A percentile compares a stretch with the other conserved stretches of the same genome.
These are phyloP conservation scores for Thumatha senex DNA, from an alignment of 2,888 invertebrate genomes.

Conservation along the genomic window DNA sequence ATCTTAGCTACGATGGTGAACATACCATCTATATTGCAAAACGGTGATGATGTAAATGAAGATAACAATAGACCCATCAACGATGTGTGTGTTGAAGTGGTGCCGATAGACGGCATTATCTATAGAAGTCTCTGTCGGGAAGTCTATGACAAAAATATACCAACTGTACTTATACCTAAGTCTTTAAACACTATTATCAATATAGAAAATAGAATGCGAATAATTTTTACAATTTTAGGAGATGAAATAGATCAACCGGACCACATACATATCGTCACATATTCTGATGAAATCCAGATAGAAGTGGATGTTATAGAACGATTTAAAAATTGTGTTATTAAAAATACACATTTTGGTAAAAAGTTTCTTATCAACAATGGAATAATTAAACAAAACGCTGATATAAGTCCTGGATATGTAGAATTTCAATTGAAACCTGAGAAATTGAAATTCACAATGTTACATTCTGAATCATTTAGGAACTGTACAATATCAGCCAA, in stretches of 20 bases:
- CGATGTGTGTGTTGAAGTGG: slow-evolving; percentile 73
- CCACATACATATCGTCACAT: slow-evolving; percentile 79
- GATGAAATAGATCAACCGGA: slow-evolving; percentile 62
- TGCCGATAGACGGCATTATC: slow-evolving; percentile 66
- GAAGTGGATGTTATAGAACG: slow-evolving; percentile 66
- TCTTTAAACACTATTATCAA: slow-evolving; percentile 80
- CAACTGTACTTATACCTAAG: slow-evolving; percentile 79
- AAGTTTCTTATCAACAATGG: slow-evolving; percentile 82
- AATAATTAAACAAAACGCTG: slow-evolving; percentile 70
- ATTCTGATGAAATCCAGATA: slow-evolving; percentile 57
- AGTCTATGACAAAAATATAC: slow-evolving; percentile 68
- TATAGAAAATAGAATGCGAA: slow-evolving; percentile 81
- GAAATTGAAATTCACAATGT: slow-evolving; percentile 71
- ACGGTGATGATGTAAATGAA: slow-evolving; percentile 46
- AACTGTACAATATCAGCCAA: slow-evolving; percentile 74
- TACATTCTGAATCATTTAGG: slow-evolving; percentile 79
- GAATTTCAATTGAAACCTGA: slow-evolving; percentile 74
- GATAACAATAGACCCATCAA: slow-evolving; percentile 51
- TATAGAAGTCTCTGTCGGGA: slow-evolving; percentile 69
- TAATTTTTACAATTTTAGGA: slow-evolving; percentile 74
- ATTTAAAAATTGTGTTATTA: slow-evolving; percentile 79
- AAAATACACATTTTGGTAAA: slow-evolving; percentile 72
- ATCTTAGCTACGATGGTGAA: slow-evolving; percentile 67
- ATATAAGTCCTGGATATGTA: slow-evolving; percentile 62
- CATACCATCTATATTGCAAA: slow-evolving; percentile 59